A percentile compares a stretch with the other conserved stretches of the same genome.
phyloP scores from a whole-genome alignment of 2,113 vertebrate genomes.

The Labeo catla region DNA sequence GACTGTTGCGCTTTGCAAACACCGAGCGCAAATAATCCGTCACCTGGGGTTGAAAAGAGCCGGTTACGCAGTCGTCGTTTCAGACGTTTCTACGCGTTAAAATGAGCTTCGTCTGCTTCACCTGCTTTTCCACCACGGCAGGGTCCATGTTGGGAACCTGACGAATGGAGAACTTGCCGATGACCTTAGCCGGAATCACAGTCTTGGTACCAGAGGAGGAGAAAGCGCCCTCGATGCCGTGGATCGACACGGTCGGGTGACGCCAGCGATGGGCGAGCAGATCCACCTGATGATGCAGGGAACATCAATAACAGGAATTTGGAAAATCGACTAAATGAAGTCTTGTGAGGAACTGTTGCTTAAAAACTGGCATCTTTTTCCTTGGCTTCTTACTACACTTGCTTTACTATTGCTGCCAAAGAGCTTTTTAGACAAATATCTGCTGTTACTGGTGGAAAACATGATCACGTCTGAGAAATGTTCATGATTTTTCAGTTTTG shows the following conservation, averaged over 20 bases:
- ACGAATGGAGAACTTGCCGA: conserved; percentile 90
- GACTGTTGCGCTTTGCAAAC: conserved; percentile 85
- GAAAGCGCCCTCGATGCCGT: conserved; percentile 91
- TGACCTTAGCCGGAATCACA: conserved; percentile 88
- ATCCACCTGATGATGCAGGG: conserved; percentile 78
- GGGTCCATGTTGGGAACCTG: conserved; percentile 89
- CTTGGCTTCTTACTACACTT: too few relatives aligned
- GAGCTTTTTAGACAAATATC: too few relatives aligned
- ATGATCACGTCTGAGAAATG: too few relatives aligned
- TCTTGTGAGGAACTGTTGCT: not conserved
- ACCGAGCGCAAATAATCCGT: conserved; percentile 79
- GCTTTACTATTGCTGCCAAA: too few relatives aligned
- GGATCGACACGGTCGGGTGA: conserved; percentile 88
- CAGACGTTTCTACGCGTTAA: not conserved
- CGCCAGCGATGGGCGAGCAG: conserved; percentile 86
- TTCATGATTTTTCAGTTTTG: too few relatives aligned
- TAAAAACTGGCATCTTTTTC: not conserved
- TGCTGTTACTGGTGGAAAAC: too few relatives aligned
- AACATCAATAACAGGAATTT: not conserved
- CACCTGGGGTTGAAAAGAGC: conserved; percentile 66
- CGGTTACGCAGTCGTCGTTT: not conserved
- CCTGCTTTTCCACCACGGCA: conserved; percentile 82
- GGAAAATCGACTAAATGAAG: too few relatives aligned
- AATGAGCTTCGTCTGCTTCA: conserved; percentile 57
- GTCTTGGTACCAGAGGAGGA: conserved; percentile 85